A percentile compares a stretch with the other conserved stretches of the same genome.
phyloP scores from a whole-genome alignment of 2,888 invertebrate genomes.

The Muschampia staudingeri region DNA sequence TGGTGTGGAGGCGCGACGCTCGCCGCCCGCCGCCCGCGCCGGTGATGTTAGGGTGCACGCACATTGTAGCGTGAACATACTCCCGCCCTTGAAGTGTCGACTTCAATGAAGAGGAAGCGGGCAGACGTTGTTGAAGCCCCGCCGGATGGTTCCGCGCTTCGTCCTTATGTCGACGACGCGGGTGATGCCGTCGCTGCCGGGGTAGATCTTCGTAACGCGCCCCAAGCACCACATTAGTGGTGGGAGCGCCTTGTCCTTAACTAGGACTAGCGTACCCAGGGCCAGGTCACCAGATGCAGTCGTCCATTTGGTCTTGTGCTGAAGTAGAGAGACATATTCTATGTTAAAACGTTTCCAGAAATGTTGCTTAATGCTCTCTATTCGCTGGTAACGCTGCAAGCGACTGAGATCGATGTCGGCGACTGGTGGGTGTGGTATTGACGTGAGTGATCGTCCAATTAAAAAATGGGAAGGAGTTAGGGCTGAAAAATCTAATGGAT shows the following conservation, averaged over 20 bases:
- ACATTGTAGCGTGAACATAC: constrained; percentile 11
- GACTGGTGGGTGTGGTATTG: neutral
- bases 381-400: constrained; percentile 15
- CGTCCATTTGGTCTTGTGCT: constrained; percentile 25
- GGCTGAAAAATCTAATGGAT: constrained; percentile 11
- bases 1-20: too few species aligned
- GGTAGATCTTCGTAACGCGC: neutral
- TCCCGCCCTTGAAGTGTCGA: constrained; percentile 20
- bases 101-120: constrained; percentile 16
- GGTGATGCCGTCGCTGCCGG: constrained; percentile 23
- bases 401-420: neutral
- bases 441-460: constrained; percentile 2
- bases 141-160: neutral
- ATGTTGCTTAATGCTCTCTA: constrained; percentile 23
- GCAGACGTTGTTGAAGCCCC: constrained; percentile 8
- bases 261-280: neutral
- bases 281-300: neutral
- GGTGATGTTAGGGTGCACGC: neutral
- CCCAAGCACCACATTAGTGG: constrained; percentile 18
- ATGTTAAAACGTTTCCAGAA: constrained; percentile 19
- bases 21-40: too few species aligned
- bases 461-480: neutral
- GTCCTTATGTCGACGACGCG: constrained; percentile 20
- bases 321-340: constrained; percentile 20
- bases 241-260: neutral